These are phyloP conservation scores for Saccostrea glomerata DNA, from an alignment of 1,140 invertebrate species.

Conservation along the genomic window DNA sequence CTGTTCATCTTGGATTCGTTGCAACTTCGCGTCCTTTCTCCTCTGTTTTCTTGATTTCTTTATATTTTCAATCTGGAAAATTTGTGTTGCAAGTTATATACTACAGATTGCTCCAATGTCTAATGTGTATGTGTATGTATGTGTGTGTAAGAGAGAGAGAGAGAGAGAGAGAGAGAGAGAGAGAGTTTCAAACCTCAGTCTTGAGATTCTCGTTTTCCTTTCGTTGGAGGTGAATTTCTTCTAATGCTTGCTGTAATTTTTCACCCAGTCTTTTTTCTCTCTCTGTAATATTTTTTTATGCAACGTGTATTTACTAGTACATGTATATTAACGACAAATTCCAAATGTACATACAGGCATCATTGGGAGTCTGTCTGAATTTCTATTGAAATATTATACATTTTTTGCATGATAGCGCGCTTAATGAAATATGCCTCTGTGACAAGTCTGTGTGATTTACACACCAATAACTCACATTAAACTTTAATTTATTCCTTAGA, in stretches of 20 bases:
- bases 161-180: not conserved
- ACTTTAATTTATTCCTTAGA: too few species aligned
- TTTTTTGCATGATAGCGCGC: too few species aligned
- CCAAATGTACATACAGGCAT: not conserved
- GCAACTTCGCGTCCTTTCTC: not conserved
- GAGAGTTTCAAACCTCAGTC: not conserved
- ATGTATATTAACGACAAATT: not conserved
- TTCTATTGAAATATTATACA: too few species aligned
- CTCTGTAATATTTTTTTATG: not conserved
- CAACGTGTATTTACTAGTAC: not conserved
- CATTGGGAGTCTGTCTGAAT: too few species aligned
- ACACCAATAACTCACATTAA: too few species aligned
- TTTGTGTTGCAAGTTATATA: not conserved
- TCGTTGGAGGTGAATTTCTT: not conserved
- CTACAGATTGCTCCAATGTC: not conserved
- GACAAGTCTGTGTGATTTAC: too few species aligned
- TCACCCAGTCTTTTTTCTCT: not conserved
- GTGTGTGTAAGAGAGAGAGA: not conserved
- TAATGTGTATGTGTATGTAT: not conserved
- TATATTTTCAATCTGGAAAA: constrained; percentile 5
- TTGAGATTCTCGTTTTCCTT: not conserved
- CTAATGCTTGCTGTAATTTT: not conserved
- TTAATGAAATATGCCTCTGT: too few species aligned
- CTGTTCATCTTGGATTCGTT: not conserved
- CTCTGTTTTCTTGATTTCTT: constrained; percentile 1